phyloP scores from a whole-genome alignment of 2,797 vertebrate genomes.

The Chiloscyllium punctatum region DNA sequence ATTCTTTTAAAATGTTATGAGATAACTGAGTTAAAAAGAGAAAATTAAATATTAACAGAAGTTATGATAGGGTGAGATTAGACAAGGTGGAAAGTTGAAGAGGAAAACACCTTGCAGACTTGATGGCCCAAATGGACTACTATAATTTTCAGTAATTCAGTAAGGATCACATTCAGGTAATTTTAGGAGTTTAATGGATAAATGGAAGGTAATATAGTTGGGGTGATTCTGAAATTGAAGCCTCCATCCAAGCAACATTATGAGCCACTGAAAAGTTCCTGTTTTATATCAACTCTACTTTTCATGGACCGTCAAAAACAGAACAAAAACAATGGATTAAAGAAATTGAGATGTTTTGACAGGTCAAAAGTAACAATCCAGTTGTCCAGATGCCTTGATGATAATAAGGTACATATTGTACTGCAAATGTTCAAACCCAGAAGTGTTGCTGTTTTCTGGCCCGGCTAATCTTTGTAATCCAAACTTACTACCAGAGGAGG shows the following conservation, averaged over 20 bases:
- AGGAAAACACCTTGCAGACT: neutral
- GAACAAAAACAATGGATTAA: neutral
- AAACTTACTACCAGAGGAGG: neutral
- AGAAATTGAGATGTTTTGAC: neutral
- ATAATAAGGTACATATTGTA: neutral
- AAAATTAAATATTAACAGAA: neutral
- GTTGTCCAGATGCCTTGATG: neutral
- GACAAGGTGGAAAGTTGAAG: neutral
- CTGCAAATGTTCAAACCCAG: neutral
- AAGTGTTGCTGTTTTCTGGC: neutral
- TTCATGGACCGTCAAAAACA: neutral
- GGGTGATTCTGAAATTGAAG: neutral
- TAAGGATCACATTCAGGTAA: neutral
- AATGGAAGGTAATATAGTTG: neutral
- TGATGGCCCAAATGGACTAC: neutral
- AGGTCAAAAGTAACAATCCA: neutral
- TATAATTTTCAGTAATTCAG: neutral
- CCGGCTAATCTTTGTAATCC: neutral
- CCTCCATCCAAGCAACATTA: neutral
- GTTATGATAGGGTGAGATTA: neutral
- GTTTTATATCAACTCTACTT: neutral
- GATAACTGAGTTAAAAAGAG: neutral
- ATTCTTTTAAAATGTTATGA: neutral
- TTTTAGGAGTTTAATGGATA: neutral
- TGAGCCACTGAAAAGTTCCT: neutral